Evolutionary conservation across 2,888 invertebrate species (phyloP), one percentile per base, ranked within the genome.

Genomic region (Cloeon dipterum): DNA sequence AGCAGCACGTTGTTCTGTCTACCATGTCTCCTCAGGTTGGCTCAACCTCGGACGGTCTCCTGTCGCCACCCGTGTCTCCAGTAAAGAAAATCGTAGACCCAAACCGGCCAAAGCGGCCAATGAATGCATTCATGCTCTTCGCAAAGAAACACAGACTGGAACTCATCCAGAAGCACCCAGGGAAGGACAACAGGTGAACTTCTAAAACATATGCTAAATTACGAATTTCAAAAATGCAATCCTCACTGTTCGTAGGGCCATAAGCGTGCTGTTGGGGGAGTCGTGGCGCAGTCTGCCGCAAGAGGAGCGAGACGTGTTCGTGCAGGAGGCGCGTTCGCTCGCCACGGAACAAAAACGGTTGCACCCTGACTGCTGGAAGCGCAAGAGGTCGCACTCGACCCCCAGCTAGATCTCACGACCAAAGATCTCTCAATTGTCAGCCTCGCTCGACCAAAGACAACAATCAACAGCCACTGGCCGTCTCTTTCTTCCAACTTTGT

Each of bases 111-210:
- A 58, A 59, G 42, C 45, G 61, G 26, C 63, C 63, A n/a, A 62
- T 62, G 62, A 63, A 63, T 47, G 62, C 59, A 2, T 63, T 63
- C 47, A 56, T 63, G 53, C 47, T 63, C 38, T 63, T 60, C 52
- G 62, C 63, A 16, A 58, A 62, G 45, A 53, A 55, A 35, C 54
- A 55, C 42, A 47, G 62, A 13, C 49, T 59, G 7, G 56, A 57
- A 41, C 53, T 59, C 32, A 62, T 60, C 25, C 59, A 61, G 42
- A 51, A 52, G 42, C 56, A 55, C 47, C 62, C 63, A 23, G 59
- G 61, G 11, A 59, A 58, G 46, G 62, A 63, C 43, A 63, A 63
- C 47, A 54, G 62, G 62, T 62, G 45, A 34, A 37, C 25, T n/a
- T n/a, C 21, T n/a, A 26, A 33, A 18, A 25, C 8, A 4, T n/a